Base-by-base conservation (phyloP, 2,113 vertebrate genomes). In the Globicephala melas region DNA sequence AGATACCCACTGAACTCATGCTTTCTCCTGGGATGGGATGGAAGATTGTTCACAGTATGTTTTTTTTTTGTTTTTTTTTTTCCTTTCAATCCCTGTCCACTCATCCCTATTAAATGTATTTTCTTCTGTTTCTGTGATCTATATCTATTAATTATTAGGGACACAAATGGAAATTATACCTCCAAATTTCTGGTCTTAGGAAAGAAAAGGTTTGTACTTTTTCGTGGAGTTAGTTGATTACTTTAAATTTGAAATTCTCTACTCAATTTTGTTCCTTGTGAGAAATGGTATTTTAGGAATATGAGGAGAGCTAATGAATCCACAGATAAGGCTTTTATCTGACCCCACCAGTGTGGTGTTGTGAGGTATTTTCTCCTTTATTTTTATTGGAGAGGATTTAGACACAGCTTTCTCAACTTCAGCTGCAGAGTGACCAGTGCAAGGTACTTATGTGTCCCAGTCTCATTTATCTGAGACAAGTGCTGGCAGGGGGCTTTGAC, bases 41-140 rank as follows among this genome's bases (percentile, higher is more conserved):
- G 44, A 31, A 1, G 31, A 10, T 0, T 0, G 25, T 11, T n/a
- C 38, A 6, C 1, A 11, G 21, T 7, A 1, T 12, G 1, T 7
- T 2, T 50, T 55, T 12, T 31, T 17, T 6, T 0, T 2, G 4
- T 4, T 38, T 38, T 18, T 28, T 53, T 17, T 17, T 6, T 0
- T 2, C 36, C n/a, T 6, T 0, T 10, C 7, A 1, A 2, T 20
- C 8, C 17, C 38, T 15, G 33, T 26, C 26, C 3, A 18, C 18
- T 4, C 3, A 9, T 12, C 5, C 62, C 17, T 53, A 20, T 4
- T 21, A 2, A 26, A 12, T 0, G 1, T 2, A 26, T 25, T 91
- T 38, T 5, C 76, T 14, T 76, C 25, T 4, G 44, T 60, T 33
- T 77, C 62, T 26, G 0, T 12, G 53, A 31, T 2, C 36, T 33